Conservation (phyloP, 2,113 vertebrate genomes). For the Barnardius zonarius region DNA sequence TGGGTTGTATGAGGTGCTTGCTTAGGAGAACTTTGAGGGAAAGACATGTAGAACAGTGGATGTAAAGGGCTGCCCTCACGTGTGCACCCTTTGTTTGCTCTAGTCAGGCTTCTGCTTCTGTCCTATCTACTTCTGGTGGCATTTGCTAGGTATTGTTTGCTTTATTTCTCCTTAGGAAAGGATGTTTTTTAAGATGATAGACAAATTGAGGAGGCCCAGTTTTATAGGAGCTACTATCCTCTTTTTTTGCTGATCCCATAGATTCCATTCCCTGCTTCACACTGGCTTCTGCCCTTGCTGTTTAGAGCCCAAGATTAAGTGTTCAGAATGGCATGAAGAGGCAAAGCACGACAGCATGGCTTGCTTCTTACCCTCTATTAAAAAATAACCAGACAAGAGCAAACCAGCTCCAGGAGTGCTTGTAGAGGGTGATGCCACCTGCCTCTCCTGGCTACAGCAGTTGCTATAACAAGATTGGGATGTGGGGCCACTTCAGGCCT, state of each 20-base stretch:
- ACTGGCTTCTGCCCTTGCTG: neutral
- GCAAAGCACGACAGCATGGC: neutral
- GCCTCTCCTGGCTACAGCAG: neutral
- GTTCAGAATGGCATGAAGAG: neutral
- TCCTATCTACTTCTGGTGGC: neutral
- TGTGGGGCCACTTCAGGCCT: constrained; percentile 2
- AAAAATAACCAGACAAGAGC: constrained; percentile 49
- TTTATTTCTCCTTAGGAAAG: neutral
- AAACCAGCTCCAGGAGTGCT: constrained; percentile 18
- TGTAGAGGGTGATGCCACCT: constrained; percentile 18
- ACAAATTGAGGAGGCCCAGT: neutral
- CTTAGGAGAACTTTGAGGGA: neutral
- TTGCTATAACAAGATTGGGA: neutral
- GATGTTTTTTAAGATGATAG: neutral
- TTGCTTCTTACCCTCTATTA: constrained; percentile 36
- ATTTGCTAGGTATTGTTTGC: neutral
- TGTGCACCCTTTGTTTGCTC: neutral
- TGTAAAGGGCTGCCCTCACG: neutral
- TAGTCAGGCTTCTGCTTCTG: neutral
- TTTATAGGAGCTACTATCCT: neutral
- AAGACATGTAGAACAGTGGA: neutral
- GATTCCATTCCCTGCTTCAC: neutral
- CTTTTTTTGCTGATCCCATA: neutral
- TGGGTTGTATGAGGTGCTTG: neutral
- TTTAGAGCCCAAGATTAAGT: constrained; percentile 23